phyloP scores from a whole-genome alignment of 2,888 invertebrate genomes.

The Neoascia interrupta region DNA sequence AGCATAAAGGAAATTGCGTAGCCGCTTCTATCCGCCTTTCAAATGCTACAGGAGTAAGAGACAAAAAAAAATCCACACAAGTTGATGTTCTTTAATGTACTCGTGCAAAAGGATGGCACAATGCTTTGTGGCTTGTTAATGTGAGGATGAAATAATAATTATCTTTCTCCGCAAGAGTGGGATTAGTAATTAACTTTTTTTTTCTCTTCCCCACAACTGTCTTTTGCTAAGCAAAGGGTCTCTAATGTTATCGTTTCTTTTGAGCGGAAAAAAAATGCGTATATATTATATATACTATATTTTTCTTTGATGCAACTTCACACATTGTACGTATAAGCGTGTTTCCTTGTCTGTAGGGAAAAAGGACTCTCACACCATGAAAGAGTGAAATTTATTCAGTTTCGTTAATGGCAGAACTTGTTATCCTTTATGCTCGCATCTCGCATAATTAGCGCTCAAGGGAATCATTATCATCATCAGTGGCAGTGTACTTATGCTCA shows the following conservation, averaged over 20 bases:
- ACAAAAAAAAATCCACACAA: no score
- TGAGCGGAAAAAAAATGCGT: not conserved
- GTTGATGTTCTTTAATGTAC: no score
- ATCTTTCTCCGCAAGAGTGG: slow-evolving; percentile 37
- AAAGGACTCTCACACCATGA: slow-evolving; percentile 9
- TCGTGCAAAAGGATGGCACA: slow-evolving; percentile 19
- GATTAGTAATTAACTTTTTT: slow-evolving; percentile 63
- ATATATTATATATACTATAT: not conserved
- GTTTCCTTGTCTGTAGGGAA: not conserved
- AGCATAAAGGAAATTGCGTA: no score
- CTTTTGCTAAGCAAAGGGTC: slow-evolving; percentile 2
- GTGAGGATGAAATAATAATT: slow-evolving; percentile 52
- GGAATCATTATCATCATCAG: slow-evolving; percentile 63
- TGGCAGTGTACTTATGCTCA: slow-evolving; percentile 1
- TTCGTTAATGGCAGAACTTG: slow-evolving; percentile 61
- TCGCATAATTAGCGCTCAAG: slow-evolving; percentile 64
- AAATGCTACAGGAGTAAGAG: no score
- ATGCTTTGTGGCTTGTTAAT: slow-evolving; percentile 53
- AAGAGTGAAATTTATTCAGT: slow-evolving; percentile 62
- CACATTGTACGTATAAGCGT: slow-evolving; percentile 22
- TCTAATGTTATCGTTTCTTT: not conserved
- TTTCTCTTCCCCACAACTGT: slow-evolving; percentile 12
- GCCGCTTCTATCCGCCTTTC: no score
- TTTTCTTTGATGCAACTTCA: slow-evolving; percentile 44
- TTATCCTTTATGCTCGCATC: slow-evolving; percentile 67